A percentile compares a stretch with the other conserved stretches of the same genome.
phyloP scores from a whole-genome alignment of 2,888 invertebrate species.

The Nymphalis c-album region DNA sequence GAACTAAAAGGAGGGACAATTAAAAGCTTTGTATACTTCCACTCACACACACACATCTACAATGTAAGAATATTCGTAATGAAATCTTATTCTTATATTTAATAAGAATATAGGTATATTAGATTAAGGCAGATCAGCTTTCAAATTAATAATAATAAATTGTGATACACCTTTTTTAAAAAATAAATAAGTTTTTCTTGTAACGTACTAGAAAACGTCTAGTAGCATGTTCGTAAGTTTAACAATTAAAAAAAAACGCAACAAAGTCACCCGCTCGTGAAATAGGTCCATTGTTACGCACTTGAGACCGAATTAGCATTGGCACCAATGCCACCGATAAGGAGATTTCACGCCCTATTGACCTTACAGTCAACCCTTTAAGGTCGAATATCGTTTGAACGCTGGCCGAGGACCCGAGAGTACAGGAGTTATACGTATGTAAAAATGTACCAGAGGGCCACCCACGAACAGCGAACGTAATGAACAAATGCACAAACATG shows the following conservation, averaged over 20 bases:
- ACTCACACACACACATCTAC: too few species aligned
- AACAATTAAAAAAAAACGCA: conserved; percentile 30
- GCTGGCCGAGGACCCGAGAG: conserved; percentile 11
- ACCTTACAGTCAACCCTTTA: neutral
- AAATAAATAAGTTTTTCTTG: neutral
- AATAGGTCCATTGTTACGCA: conserved; percentile 35
- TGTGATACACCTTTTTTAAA: neutral
- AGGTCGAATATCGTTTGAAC: conserved; percentile 9
- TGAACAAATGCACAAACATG: conserved; percentile 33
- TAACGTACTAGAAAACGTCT: conserved; percentile 10
- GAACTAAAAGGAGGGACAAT: too few species aligned
- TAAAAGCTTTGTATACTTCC: too few species aligned
- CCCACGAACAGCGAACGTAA: conserved; percentile 59
- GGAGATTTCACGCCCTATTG: conserved; percentile 12
- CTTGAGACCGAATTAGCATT: conserved; percentile 26
- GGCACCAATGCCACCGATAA: conserved; percentile 22
- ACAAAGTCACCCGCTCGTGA: conserved; percentile 34
- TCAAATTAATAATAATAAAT: neutral
- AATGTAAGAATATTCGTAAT: too few species aligned
- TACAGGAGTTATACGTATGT: conserved; percentile 40
- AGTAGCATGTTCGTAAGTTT: neutral
- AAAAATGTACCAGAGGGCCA: conserved; percentile 67
- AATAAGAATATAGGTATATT: neutral
- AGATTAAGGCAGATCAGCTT: neutral
- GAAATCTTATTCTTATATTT: too few species aligned